These are phyloP conservation scores for Bovichtus variegatus DNA, from an alignment of 2,797 vertebrate species.

Conservation along the genomic window DNA sequence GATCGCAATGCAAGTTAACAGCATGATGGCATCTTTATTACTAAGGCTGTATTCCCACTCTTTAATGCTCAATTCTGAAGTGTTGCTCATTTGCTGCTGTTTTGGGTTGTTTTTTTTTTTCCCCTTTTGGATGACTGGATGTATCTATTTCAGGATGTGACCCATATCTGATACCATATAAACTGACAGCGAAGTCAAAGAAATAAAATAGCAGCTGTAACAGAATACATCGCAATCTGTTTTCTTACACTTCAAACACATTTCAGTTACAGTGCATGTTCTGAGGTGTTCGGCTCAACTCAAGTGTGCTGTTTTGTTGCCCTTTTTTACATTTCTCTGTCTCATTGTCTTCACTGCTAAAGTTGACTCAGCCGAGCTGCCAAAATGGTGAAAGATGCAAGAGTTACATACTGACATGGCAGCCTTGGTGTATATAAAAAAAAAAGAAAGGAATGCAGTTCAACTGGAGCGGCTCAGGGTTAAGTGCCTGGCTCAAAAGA, in stretches of 20 bases:
- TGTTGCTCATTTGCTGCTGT: slow-evolving; percentile 10
- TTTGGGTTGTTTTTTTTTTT: not conserved
- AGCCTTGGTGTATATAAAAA: not conserved
- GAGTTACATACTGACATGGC: not conserved
- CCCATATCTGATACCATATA: slow-evolving; percentile 43
- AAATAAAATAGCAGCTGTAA: slow-evolving; percentile 23
- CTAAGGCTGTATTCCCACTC: not conserved
- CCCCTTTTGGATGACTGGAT: slow-evolving; percentile 34
- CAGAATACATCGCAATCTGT: slow-evolving; percentile 30
- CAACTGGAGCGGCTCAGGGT: slow-evolving; percentile 9
- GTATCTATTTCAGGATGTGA: slow-evolving; percentile 47
- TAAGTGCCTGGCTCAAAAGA: slow-evolving; percentile 40
- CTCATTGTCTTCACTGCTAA: slow-evolving; percentile 17
- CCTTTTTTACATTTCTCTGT: slow-evolving; percentile 10
- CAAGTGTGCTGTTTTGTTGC: not conserved
- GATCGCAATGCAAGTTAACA: not conserved
- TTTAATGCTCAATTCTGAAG: slow-evolving; percentile 16
- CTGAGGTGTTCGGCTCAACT: slow-evolving; percentile 9
- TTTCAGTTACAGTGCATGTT: slow-evolving; percentile 19
- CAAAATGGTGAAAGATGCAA: slow-evolving; percentile 7
- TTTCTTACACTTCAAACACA: slow-evolving; percentile 23
- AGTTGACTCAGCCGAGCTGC: slow-evolving; percentile 16
- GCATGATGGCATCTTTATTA: not conserved
- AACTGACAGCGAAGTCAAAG: slow-evolving; percentile 42
- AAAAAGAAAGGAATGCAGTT: slow-evolving; percentile 2